phyloP scores from a whole-genome alignment of 2,888 invertebrate species.

The Parascotia fuliginaria region DNA sequence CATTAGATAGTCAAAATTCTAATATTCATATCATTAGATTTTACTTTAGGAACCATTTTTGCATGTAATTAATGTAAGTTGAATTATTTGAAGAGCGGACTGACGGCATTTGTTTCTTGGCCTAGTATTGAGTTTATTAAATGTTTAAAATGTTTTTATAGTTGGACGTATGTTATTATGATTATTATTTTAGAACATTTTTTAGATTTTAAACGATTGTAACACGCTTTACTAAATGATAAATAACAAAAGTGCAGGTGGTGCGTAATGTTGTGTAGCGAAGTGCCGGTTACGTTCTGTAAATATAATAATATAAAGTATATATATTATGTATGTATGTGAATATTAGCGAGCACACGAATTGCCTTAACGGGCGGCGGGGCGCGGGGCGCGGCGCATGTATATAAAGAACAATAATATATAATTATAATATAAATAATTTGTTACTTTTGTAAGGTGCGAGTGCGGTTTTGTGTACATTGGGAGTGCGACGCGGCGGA shows the following conservation, averaged over 20 bases:
- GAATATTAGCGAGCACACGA: constrained; percentile 69
- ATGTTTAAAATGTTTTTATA: constrained; percentile 52
- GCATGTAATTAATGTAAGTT: constrained; percentile 68
- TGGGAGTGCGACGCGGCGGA: constrained; percentile 56
- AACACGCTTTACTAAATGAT: constrained; percentile 73
- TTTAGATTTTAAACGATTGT: constrained; percentile 64
- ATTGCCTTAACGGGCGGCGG: constrained; percentile 69
- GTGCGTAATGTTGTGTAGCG: constrained; percentile 61
- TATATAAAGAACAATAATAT: constrained; percentile 82
- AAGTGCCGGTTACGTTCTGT: constrained; percentile 78
- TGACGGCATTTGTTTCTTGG: constrained; percentile 69
- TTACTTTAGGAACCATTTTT: constrained; percentile 80
- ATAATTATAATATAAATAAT: constrained; percentile 71
- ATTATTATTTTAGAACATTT: constrained; percentile 53
- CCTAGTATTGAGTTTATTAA: constrained; percentile 70
- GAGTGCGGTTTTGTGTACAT: constrained; percentile 71
- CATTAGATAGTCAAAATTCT: constrained; percentile 83
- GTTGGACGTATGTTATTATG: constrained; percentile 39
- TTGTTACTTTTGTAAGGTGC: constrained; percentile 81
- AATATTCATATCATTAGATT: constrained; percentile 85
- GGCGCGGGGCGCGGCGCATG: constrained; percentile 73
- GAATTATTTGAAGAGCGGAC: constrained; percentile 63
- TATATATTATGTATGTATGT: constrained; percentile 49
- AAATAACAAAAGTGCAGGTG: constrained; percentile 69
- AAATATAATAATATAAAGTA: constrained; percentile 69